These are phyloP conservation scores for Bombus picipes DNA, from an alignment of 1,140 invertebrate species.

Conservation along the genomic window DNA sequence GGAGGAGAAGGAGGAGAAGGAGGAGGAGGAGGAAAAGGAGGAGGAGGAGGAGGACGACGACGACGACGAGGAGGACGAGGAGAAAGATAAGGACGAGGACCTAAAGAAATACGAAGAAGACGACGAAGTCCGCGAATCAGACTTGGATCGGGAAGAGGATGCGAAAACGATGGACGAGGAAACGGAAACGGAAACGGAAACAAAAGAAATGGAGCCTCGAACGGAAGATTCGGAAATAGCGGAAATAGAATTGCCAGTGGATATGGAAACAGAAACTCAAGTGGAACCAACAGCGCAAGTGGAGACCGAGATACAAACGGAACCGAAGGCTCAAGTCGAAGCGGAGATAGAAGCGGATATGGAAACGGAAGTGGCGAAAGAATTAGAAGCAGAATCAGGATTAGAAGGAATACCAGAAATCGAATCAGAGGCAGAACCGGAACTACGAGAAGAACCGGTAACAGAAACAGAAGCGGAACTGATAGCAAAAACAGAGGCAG, in stretches of 20 bases:
- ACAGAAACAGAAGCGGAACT: neutral
- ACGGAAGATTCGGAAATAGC: neutral
- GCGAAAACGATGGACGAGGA: neutral
- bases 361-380: neutral
- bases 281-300: conserved; percentile 6
- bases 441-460: neutral
- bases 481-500: neutral
- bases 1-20: conserved; percentile 10
- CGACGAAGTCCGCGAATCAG: neutral
- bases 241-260: conserved; percentile 9
- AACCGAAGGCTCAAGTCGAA: neutral
- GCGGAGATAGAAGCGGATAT: neutral
- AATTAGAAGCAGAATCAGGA: neutral
- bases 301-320: conserved; percentile 15
- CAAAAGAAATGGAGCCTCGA: neutral
- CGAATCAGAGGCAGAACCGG: neutral
- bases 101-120: conserved; percentile 13
- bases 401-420: neutral
- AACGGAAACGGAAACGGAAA: neutral
- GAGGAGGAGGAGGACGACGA: conserved; percentile 7
- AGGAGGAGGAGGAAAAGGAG: conserved; percentile 19
- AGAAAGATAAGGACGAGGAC: neutral
- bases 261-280: conserved; percentile 3
- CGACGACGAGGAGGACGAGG: conserved; percentile 11
- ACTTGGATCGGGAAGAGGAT: neutral